These are phyloP conservation scores for Okamejei kenojei DNA, from an alignment of 2,797 vertebrate genomes.

Conservation along the genomic window DNA sequence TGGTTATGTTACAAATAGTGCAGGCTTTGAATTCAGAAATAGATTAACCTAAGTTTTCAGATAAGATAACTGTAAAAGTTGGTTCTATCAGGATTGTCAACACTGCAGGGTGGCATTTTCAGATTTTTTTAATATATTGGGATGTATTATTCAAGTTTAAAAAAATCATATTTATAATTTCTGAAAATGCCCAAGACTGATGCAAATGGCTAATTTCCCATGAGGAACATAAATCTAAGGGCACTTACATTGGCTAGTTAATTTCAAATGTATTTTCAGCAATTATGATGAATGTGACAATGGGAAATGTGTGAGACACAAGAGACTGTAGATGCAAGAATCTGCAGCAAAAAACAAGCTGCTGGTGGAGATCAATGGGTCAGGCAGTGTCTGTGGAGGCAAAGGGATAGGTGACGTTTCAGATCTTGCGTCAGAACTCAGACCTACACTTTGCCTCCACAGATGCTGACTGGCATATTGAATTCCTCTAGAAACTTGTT, in stretches of 20 bases:
- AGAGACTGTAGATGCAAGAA: no score
- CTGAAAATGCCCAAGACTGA: neutral
- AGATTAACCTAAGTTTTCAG: neutral
- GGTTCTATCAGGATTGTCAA: neutral
- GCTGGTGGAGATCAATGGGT: no score
- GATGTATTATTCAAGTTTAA: neutral
- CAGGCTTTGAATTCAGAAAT: neutral
- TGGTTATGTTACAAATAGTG: neutral
- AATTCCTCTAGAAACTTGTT: no score
- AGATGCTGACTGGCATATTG: no score
- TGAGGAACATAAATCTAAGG: neutral
- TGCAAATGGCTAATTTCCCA: no score
- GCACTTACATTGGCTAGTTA: neutral
- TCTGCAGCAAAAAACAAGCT: no score
- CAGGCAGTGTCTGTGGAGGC: no score
- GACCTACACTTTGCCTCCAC: no score
- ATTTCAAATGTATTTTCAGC: neutral
- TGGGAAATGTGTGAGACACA: neutral
- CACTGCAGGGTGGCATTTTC: neutral
- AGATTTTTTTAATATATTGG: neutral
- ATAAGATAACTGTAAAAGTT: neutral
- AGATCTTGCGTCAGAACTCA: no score
- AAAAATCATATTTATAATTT: neutral
- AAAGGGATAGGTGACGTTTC: no score
- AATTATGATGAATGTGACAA: neutral